Conservation (phyloP, 1,140 invertebrate genomes). For the Delia radicum region DNA sequence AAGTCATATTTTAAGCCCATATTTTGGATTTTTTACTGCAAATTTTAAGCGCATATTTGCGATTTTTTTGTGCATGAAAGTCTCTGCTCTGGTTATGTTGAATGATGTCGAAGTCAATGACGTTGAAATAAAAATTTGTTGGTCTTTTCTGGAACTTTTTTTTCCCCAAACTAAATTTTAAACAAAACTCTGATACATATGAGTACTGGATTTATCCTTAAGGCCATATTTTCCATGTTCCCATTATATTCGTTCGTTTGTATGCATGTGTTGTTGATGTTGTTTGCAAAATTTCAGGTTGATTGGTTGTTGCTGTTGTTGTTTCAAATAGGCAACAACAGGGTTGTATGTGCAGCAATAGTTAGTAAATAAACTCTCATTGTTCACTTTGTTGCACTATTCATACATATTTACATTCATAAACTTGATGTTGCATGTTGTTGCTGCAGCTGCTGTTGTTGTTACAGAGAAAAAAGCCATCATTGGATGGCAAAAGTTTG, state of each 20-base stretch:
- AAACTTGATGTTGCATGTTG: not conserved
- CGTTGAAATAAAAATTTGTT: not conserved
- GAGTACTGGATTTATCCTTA: not conserved
- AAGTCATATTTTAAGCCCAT: too few species aligned
- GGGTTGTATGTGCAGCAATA: not conserved
- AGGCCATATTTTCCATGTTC: slow-evolving; percentile 2
- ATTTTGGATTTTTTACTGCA: too few species aligned
- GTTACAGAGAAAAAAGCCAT: too few species aligned
- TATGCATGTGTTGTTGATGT: not conserved
- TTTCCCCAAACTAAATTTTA: not conserved
- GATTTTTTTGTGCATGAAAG: too few species aligned
- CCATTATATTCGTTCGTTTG: not conserved
- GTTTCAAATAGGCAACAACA: not conserved
- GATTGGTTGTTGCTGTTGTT: not conserved
- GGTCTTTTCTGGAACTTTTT: not conserved
- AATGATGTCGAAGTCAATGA: not conserved
- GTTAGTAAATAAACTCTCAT: not conserved
- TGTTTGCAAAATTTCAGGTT: not conserved
- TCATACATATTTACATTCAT: not conserved
- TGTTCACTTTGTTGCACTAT: not conserved
- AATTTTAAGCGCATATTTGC: too few species aligned
- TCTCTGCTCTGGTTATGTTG: too few species aligned
- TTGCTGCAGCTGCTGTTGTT: not conserved
- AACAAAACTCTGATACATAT: not conserved
- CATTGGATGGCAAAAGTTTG: slow-evolving; percentile 5